These are phyloP conservation scores for Campopleginae sp. DNA, from an alignment of 2,888 invertebrate genomes.

Conservation along the genomic window DNA sequence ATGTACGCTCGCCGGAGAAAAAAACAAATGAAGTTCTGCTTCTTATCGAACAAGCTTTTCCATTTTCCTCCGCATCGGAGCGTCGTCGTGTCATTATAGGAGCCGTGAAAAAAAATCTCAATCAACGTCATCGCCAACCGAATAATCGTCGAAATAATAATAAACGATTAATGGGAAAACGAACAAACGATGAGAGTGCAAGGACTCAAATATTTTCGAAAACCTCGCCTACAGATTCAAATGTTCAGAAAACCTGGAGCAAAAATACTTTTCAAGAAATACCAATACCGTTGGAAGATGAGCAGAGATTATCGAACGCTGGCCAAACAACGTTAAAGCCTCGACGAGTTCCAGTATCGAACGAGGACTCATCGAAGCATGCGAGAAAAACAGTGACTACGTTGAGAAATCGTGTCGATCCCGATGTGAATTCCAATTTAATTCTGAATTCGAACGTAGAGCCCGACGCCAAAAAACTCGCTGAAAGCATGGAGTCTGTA, in stretches of 20 bases:
- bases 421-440: background rate
- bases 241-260: constrained; percentile 9
- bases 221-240: background rate
- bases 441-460: background rate
- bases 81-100: background rate
- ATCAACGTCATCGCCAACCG: constrained; percentile 24
- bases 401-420: background rate
- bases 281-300: background rate
- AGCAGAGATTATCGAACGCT: background rate
- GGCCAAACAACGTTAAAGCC: background rate
- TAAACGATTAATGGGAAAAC: background rate
- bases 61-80: background rate
- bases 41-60: constrained; percentile 31
- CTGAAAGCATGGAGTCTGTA: background rate
- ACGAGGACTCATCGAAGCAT: background rate
- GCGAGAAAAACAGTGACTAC: background rate
- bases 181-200: background rate
- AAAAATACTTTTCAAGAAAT: constrained; percentile 3
- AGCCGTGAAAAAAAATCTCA: constrained; percentile 7
- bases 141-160: constrained; percentile 11
- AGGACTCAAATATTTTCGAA: background rate
- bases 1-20: background rate
- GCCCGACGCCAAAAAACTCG: background rate
- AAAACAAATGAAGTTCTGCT: constrained; percentile 29
- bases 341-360: constrained; percentile 9